Percentiles rank a stretch among this genome's conserved stretches.
These are phyloP conservation scores for Grapholita molesta DNA, from an alignment of 1,140 invertebrate species.

Conservation along the genomic window DNA sequence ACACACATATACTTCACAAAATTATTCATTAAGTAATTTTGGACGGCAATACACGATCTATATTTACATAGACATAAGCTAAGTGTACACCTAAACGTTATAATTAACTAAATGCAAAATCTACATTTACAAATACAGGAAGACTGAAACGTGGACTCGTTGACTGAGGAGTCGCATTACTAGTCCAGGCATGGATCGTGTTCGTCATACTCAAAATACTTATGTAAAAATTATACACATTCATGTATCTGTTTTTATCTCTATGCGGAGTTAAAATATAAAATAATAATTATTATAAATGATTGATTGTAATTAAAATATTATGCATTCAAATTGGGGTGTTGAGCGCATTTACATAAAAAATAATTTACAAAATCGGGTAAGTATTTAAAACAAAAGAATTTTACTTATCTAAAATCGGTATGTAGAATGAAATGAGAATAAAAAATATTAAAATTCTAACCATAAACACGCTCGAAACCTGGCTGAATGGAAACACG, in stretches of 20 bases:
- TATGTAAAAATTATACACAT: background rate
- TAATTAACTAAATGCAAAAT: constrained; percentile 66
- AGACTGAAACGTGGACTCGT: constrained; percentile 37
- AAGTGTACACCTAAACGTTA: constrained; percentile 12
- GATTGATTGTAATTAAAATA: background rate
- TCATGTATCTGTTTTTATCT: background rate
- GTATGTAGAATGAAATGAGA: background rate
- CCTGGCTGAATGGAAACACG: constrained; percentile 8
- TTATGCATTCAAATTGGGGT: background rate
- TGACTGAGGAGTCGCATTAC: constrained; percentile 32
- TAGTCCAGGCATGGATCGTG: constrained; percentile 1
- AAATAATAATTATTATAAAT: background rate
- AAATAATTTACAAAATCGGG: no score
- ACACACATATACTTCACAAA: background rate
- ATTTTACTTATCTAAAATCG: background rate
- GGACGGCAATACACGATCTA: constrained; percentile 45
- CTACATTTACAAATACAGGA: constrained; percentile 48
- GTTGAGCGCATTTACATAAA: background rate
- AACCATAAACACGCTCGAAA: background rate
- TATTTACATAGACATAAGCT: constrained; percentile 13
- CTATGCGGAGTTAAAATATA: background rate
- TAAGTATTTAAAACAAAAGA: no score
- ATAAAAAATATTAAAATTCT: background rate
- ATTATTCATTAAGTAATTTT: constrained; percentile 28
- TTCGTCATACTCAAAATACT: background rate